These are phyloP conservation scores for Chymomyza amoena DNA, from an alignment of 2,888 invertebrate genomes.

Conservation along the genomic window DNA sequence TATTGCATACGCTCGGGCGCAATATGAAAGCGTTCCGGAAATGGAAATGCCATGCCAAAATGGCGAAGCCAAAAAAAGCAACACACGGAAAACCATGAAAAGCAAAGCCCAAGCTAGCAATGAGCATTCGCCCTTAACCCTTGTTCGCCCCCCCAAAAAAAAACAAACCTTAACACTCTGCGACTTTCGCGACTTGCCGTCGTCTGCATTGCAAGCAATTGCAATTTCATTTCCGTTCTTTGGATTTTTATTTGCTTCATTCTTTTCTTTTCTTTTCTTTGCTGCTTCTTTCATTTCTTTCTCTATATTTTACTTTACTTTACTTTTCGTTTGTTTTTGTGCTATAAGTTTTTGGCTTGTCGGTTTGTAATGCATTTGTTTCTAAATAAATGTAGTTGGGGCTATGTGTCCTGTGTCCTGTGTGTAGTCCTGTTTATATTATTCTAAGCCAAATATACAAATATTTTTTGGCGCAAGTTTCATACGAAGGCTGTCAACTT, in stretches of 20 bases:
- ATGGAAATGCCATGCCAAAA: conserved; percentile 39
- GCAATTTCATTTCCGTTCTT: conserved; percentile 68
- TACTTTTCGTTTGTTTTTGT: neutral
- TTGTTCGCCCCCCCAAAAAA: neutral
- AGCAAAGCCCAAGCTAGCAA: conserved; percentile 51
- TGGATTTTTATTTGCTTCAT: conserved; percentile 48
- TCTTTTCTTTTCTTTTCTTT: conserved; percentile 12
- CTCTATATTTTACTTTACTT: neutral
- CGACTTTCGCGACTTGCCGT: conserved; percentile 65
- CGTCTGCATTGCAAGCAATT: conserved; percentile 63
- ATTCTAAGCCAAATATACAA: neutral
- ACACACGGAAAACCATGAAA: conserved; percentile 24
- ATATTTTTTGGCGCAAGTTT: neutral
- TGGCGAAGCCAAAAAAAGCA: conserved; percentile 25
- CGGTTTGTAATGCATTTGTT: neutral
- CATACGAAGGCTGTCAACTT: neutral
- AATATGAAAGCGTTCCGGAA: conserved; percentile 53
- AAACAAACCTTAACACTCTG: conserved; percentile 13
- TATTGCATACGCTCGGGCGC: conserved; percentile 59
- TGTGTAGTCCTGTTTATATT: neutral
- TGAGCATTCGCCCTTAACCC: conserved; percentile 26
- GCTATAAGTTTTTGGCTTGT: neutral
- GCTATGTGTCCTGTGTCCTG: neutral
- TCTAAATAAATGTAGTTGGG: neutral
- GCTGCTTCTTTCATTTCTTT: neutral